A percentile compares a stretch with the other conserved stretches of the same genome.
These are phyloP conservation scores for Xenops minutus DNA, from an alignment of 2,797 vertebrate species.

Conservation along the genomic window DNA sequence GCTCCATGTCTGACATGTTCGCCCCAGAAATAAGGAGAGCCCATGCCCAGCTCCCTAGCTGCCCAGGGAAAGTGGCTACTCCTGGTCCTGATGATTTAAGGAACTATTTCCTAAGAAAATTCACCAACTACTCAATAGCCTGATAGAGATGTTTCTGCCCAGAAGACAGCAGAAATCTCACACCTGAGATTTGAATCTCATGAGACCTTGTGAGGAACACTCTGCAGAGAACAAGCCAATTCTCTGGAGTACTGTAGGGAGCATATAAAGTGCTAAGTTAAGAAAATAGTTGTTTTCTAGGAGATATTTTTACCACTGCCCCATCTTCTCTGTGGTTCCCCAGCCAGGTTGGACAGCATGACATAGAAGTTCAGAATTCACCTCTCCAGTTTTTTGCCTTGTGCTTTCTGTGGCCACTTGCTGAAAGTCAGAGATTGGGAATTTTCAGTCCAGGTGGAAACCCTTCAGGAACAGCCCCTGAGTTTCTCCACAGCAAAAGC, in stretches of 20 bases:
- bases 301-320: neutral
- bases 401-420: neutral
- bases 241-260: neutral
- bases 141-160: neutral
- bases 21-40: neutral
- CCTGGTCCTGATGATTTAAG: neutral
- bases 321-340: neutral
- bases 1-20: neutral
- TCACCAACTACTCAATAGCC: fast-evolving
- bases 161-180: neutral
- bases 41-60: fast-evolving
- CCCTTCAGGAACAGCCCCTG: neutral
- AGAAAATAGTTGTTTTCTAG: neutral
- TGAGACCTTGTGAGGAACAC: neutral
- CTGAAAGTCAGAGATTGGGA: neutral
- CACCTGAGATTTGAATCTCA: neutral
- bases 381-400: neutral
- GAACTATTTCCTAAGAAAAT: neutral
- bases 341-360: neutral
- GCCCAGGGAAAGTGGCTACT: neutral
- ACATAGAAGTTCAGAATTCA: neutral
- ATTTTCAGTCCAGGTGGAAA: neutral
- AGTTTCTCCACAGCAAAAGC: neutral
- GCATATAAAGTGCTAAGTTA: neutral
- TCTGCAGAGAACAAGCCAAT: neutral